Conservation (phyloP, 2,888 invertebrate species). For the Axea sp. region DNA sequence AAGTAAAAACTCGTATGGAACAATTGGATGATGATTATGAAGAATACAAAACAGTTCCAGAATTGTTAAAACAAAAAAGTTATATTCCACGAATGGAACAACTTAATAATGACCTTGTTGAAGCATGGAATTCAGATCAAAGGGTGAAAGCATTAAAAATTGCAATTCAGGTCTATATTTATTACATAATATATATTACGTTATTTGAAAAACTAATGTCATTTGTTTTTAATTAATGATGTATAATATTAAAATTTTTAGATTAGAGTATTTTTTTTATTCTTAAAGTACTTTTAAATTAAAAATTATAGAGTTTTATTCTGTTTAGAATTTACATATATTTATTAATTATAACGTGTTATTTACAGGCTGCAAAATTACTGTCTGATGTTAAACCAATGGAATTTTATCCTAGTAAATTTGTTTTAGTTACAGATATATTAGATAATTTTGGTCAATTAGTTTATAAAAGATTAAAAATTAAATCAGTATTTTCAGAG, state of each 20-base stretch:
- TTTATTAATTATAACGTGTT: too few species aligned
- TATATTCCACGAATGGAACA: conserved; percentile 93
- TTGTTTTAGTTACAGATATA: conserved; percentile 96
- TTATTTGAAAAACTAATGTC: too few species aligned
- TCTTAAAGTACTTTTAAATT: too few species aligned
- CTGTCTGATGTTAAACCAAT: conserved; percentile 93
- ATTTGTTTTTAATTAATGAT: conserved; percentile 2
- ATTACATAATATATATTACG: too few species aligned
- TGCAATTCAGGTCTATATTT: conserved; percentile 86
- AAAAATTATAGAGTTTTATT: too few species aligned
- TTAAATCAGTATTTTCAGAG: conserved; percentile 85
- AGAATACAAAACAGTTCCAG: conserved; percentile 91
- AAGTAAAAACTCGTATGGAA: conserved; percentile 93
- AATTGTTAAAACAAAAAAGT: conserved; percentile 92
- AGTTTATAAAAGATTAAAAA: conserved; percentile 90
- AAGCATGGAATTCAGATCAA: conserved; percentile 97
- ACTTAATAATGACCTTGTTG: conserved; percentile 93
- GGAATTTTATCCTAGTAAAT: conserved; percentile 98
- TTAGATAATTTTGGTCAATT: conserved; percentile 96
- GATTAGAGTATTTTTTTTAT: too few species aligned
- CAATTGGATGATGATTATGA: conserved; percentile 97
- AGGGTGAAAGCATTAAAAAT: conserved; percentile 97
- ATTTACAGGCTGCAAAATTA: conserved; percentile 91
- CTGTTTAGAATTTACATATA: too few species aligned
- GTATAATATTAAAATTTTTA: too few species aligned